phyloP scores from a whole-genome alignment of 1,140 invertebrate genomes.

The Acromyrmex charruanus region DNA sequence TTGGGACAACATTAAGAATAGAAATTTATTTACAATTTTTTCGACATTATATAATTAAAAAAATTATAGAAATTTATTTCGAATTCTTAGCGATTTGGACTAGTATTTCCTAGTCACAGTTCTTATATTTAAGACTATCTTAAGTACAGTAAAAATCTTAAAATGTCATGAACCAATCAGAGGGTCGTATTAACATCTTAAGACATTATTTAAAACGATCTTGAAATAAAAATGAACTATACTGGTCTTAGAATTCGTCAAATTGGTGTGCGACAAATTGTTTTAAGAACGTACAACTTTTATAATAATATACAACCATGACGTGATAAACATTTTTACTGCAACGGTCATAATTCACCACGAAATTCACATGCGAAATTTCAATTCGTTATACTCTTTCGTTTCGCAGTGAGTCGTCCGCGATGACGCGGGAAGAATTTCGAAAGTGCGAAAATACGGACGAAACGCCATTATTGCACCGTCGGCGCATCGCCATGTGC shows the following conservation, averaged over 20 bases:
- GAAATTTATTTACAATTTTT: too few relatives aligned
- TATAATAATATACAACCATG: not conserved
- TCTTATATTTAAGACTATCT: too few relatives aligned
- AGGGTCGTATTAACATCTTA: too few relatives aligned
- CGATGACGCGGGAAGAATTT: constrained; percentile 20
- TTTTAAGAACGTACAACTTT: not conserved
- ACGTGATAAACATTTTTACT: not conserved
- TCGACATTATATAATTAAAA: too few relatives aligned
- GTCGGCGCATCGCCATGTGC: constrained; percentile 13
- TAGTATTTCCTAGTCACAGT: too few relatives aligned
- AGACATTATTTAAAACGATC: too few relatives aligned
- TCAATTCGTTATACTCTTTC: constrained; percentile 17
- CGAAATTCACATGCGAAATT: constrained; percentile 12
- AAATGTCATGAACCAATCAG: too few relatives aligned
- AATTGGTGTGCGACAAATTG: not conserved
- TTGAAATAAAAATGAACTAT: too few relatives aligned
- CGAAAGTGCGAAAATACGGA: constrained; percentile 30
- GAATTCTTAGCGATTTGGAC: too few relatives aligned
- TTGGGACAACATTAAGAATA: too few relatives aligned
- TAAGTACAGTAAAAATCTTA: too few relatives aligned
- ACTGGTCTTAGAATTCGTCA: not conserved
- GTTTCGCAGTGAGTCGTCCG: constrained; percentile 3
- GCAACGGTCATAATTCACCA: not conserved
- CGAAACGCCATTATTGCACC: not conserved
- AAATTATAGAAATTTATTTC: too few relatives aligned